Evolutionary conservation across 2,888 invertebrate species (phyloP), one percentile per base, ranked within the genome.

Genomic region (Argyresthia goedartella): DNA sequence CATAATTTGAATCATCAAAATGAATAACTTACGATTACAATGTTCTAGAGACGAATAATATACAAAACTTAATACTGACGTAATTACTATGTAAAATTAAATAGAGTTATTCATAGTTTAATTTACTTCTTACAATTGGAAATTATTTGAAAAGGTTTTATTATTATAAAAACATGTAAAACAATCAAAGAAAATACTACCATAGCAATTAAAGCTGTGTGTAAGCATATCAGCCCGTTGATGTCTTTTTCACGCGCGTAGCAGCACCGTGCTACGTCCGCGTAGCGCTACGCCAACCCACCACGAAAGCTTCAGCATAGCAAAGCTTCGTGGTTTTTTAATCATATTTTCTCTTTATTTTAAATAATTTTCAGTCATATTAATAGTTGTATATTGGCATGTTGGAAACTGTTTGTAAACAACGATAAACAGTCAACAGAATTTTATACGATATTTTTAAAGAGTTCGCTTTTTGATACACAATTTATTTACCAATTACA

Each of bases 211-310:
- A n/a, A n/a, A n/a, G 4, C 41, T 33, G 16, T 41, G 49, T 49
- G 25, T 16, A 14, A 41, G 35, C 8, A 33, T 25, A 13, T 16
- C 33, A 51, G n/a, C 54, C 13, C 57, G 57, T 57, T 57, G 54
- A 57, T 47, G 49, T 57, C 57, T 57, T 57, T 56, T 54, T 36
- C 51, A 52, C 25, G 48, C 10, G 34, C 53, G 46, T 39, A 14
- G 25, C 50, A 44, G 33, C 45, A 39, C 36, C 36, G 13, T 34
- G 46, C 50, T 11, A 52, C 55, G 54, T 51, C 54, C 34, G 34
- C 50, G 44, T 33, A 50, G 53, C 52, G 53, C 54, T 53, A 8
- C 36, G 50, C 16, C 10, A 13, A 47, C 25, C 25, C 6, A 6
- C 45, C 45, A 43, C 46, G 46, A 46, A 46, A 33, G 25, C 25